Conservation (phyloP, 1,140 invertebrate genomes). For the Saccostrea glomerata region DNA sequence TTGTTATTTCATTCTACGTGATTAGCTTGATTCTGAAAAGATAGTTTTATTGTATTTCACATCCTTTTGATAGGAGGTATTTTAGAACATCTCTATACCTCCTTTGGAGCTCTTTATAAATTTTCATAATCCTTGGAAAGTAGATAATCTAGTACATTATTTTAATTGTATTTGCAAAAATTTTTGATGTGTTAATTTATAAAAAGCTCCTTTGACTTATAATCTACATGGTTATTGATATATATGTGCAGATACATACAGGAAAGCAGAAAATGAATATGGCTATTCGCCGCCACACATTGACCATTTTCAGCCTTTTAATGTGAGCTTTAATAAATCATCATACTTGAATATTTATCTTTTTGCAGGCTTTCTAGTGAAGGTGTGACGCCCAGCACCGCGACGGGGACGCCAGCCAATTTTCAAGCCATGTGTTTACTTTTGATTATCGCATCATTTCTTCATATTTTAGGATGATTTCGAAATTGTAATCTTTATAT, state of each 20-base stretch:
- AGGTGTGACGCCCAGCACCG: too few species aligned
- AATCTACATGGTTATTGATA: too few species aligned
- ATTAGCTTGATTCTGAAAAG: not conserved
- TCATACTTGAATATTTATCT: too few species aligned
- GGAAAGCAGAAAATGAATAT: not conserved
- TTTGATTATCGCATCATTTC: too few species aligned
- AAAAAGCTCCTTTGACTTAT: not conserved
- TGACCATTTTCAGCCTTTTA: not conserved
- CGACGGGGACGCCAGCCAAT: too few species aligned
- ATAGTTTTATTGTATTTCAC: not conserved
- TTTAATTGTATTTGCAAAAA: too few species aligned
- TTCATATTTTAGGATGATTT: too few species aligned
- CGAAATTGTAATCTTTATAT: too few species aligned
- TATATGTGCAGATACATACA: too few species aligned
- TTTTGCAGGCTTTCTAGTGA: too few species aligned
- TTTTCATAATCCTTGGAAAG: not conserved
- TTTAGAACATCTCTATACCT: not conserved
- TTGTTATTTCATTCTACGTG: not conserved
- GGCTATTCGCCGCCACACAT: not conserved
- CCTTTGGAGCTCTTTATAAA: not conserved
- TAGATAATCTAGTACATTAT: not conserved
- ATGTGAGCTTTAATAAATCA: too few species aligned
- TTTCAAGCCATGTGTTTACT: too few species aligned
- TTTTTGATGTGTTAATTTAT: not conserved
- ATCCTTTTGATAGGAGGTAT: not conserved